These are phyloP conservation scores for Neoascia interrupta DNA, from an alignment of 2,888 invertebrate genomes.

Conservation along the genomic window DNA sequence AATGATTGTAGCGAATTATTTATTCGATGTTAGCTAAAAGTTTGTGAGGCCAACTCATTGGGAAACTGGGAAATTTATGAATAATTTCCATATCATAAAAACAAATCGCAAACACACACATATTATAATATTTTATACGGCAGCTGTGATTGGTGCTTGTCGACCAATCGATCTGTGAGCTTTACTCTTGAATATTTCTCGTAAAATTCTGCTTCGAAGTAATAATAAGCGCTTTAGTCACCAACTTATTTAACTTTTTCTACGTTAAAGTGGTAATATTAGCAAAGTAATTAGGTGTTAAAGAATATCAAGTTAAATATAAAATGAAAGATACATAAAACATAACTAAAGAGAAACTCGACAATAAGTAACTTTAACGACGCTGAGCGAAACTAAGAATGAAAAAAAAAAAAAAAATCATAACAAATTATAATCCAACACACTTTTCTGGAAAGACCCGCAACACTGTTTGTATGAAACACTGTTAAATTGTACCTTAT, in stretches of 20 bases:
- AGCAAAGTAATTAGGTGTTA: conserved; percentile 55
- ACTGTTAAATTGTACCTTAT: conserved; percentile 52
- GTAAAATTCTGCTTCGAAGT: conserved; percentile 56
- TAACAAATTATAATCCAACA: neutral
- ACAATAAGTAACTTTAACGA: conserved; percentile 67
- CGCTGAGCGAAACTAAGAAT: conserved; percentile 57
- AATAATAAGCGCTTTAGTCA: conserved; percentile 61
- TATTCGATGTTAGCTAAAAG: conserved; percentile 44
- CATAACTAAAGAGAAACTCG: conserved; percentile 63
- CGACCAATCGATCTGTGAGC: conserved; percentile 60
- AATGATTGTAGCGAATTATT: conserved; percentile 34
- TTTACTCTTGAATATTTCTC: conserved; percentile 56
- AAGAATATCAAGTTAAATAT: too few species aligned
- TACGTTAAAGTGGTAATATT: conserved; percentile 54
- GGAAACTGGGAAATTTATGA: conserved; percentile 30
- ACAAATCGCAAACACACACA: too few species aligned
- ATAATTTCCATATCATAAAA: conserved; percentile 46
- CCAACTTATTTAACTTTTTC: conserved; percentile 52
- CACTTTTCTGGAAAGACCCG: neutral
- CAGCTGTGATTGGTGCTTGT: conserved; percentile 57
- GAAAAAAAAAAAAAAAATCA: neutral
- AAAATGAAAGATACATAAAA: too few species aligned
- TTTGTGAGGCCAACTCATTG: conserved; percentile 3
- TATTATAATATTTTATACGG: conserved; percentile 38
- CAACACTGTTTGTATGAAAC: conserved; percentile 26